Evolutionary conservation across 2,113 vertebrate genomes (phyloP).

Genomic region (Tauraco erythrolophus): DNA sequence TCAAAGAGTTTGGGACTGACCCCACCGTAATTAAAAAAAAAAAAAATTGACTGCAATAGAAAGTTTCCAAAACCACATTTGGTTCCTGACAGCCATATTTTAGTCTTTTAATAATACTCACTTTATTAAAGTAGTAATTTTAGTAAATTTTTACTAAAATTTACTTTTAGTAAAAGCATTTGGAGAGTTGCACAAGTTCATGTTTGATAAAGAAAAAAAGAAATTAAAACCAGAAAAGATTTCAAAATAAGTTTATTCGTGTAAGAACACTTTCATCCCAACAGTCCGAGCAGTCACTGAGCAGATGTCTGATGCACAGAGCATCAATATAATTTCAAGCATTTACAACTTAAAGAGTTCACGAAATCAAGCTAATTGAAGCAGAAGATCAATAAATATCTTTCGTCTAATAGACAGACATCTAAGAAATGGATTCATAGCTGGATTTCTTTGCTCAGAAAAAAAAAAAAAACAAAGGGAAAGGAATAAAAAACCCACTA

Average conservation of each 20-base stretch:
- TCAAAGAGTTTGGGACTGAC: neutral
- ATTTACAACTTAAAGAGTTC: neutral
- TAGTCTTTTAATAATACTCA: neutral
- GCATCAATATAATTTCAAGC: neutral
- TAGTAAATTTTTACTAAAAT: too few species aligned
- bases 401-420: neutral
- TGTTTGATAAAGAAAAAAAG: neutral
- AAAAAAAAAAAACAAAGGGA: neutral
- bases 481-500: neutral
- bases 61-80: neutral
- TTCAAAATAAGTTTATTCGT: neutral
- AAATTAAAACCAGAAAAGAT: neutral
- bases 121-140: too few species aligned
- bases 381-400: neutral
- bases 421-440: neutral
- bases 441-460: neutral
- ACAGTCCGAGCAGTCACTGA: neutral
- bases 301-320: neutral
- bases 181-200: neutral
- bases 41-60: neutral
- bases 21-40: neutral
- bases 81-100: neutral
- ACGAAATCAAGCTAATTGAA: neutral
- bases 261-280: neutral
- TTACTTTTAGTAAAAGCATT: neutral